These are phyloP conservation scores for Protosalanx chinensis DNA, from an alignment of 2,797 vertebrate species.

Conservation along the genomic window DNA sequence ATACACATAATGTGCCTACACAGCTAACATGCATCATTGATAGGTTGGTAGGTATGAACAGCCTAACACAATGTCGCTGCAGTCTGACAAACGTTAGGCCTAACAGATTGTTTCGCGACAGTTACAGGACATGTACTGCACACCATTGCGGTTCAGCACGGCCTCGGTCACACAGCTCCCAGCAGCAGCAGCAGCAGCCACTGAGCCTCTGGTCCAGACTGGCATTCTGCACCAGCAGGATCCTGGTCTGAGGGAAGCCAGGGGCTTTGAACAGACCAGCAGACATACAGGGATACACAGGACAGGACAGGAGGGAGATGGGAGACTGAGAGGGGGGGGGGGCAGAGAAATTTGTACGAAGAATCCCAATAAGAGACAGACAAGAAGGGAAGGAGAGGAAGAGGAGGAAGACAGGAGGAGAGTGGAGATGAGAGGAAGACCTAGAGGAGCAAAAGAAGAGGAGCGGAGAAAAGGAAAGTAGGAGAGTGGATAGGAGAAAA, in stretches of 20 bases:
- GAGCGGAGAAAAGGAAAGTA: not conserved
- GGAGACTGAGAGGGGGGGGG: not conserved
- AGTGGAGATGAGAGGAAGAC: slow-evolving; percentile 16
- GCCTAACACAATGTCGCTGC: not conserved
- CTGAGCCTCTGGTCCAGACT: not conserved
- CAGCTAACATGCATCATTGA: slow-evolving; percentile 46
- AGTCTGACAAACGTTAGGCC: not conserved
- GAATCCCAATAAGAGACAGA: slow-evolving; percentile 19
- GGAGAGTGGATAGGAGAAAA: slow-evolving; percentile 16
- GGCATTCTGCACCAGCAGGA: not conserved
- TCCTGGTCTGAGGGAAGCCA: not conserved
- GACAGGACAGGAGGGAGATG: not conserved
- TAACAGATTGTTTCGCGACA: not conserved
- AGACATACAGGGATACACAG: not conserved
- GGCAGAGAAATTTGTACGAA: not conserved
- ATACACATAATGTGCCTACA: slow-evolving; percentile 16
- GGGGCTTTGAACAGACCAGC: not conserved
- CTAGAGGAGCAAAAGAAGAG: slow-evolving; percentile 1
- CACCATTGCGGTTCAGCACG: not conserved
- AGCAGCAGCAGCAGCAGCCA: not conserved
- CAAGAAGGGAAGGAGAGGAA: slow-evolving; percentile 10
- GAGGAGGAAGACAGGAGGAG: not conserved
- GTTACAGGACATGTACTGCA: not conserved
- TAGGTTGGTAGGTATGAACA: slow-evolving; percentile 1
- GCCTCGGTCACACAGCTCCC: not conserved